Base-by-base conservation (phyloP, 2,797 vertebrate genomes). In the Melanitta fusca region DNA sequence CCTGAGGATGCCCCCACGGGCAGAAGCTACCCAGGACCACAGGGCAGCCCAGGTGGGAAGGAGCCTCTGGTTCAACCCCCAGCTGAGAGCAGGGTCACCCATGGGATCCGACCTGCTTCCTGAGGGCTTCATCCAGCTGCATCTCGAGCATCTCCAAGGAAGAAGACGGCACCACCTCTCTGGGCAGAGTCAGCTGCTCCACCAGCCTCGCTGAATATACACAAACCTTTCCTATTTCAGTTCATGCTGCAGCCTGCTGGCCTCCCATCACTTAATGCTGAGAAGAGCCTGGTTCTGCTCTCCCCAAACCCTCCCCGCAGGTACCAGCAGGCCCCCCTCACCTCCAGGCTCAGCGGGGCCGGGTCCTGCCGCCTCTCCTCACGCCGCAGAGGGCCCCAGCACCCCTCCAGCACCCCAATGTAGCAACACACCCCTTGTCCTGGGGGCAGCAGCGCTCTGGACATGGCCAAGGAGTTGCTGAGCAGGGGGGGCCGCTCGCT, bases 401-500 rank as follows among this genome's bases (percentile, higher is more conserved):
- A 64, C 69, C 47, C 61, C 57, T 6, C 39, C 61, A 60, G 34
- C 7, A 39, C 17, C 32, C 36, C 30, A 11, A 11, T 56, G 28
- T 36, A 54, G 11, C 4, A 8, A 11, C 53, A 53, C 3, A 39
- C 43, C 49, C 49, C 51, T 22, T 14, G 5, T 14, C n/a, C 79
- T 6, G 38, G 69, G 13, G 3, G 16, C 11, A 84, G 43, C 30
- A 3, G 5, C 18, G 9, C 5, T 45, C 54, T 72, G 51, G 18
- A 62, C 1, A 0, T 0, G 1, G 36, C 10, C 62, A 79, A 66
- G 0, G 0, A 77, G 60, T 2, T 3, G 14, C 43, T 3, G 18
- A 58, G 38, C 15, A 27, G 82, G 69, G 53, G 21, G 34, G 43
- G 43, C n/a, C 38, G 60, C 92, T 47, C 17, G 2, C 61, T 43